Evolutionary conservation across 2,797 vertebrate species (phyloP).

Genomic region (Typhlichthys subterraneus): DNA sequence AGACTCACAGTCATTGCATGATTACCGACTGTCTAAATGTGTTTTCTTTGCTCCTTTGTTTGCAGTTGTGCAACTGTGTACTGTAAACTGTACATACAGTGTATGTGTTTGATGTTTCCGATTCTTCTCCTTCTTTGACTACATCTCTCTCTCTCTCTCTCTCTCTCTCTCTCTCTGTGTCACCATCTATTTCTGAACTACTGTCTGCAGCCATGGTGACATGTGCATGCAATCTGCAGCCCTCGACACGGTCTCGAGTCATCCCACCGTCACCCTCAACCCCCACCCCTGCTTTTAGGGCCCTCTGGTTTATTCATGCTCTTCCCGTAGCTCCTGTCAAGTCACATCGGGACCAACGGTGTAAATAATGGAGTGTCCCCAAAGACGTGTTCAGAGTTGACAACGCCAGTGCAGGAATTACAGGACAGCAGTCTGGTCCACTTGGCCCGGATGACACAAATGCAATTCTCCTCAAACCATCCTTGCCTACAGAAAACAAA

Average conservation of each 20-base stretch:
- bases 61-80: no score
- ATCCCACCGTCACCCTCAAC: conserved; percentile 51
- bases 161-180: conserved; percentile 8
- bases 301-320: conserved; percentile 82
- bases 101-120: no score
- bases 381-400: conserved; percentile 60
- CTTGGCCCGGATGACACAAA: conserved; percentile 38
- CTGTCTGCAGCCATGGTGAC: no score
- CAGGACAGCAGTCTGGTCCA: conserved; percentile 30
- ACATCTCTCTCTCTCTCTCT: not conserved
- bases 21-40: no score
- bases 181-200: not conserved
- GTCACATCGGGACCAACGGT: conserved; percentile 73
- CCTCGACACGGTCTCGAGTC: conserved; percentile 16
- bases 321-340: conserved; percentile 80
- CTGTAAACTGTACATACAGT: no score
- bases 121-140: no score
- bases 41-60: no score
- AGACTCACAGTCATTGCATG: no score
- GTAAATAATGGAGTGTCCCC: conserved; percentile 84
- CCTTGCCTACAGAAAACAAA: conserved; percentile 31
- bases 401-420: conserved; percentile 54
- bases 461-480: conserved; percentile 35
- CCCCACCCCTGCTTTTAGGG: conserved; percentile 76
- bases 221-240: no score